Base-by-base conservation (phyloP, 2,113 vertebrate genomes). In the Corvus cornix region DNA sequence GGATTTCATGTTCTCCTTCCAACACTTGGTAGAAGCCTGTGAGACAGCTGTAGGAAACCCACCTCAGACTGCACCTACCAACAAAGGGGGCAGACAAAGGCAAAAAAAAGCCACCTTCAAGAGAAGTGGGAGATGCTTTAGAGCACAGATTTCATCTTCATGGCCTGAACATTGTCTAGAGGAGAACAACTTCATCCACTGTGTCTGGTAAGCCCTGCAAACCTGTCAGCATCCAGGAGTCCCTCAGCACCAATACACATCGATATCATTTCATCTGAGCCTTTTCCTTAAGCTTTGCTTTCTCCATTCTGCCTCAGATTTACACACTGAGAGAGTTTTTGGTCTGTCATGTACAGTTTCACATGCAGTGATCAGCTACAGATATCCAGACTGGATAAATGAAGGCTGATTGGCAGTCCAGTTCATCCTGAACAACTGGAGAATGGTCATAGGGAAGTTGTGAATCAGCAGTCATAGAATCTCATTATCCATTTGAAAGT, bases 221-320 rank as follows among this genome's bases (percentile, higher is more conserved):
- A 84, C 24, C 10, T 27, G 19, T 46, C 24, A 41, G n/a, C 22
- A 13, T 28, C 92, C 79, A 28, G 58, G n/a, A 78, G 37, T 9
- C 35, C 13, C n/a, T 59, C 58, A 78, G n/a, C 24, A 64, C 17
- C 43, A 64, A 31, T 6, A 33, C 3, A 4, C 39, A 74, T 10
- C 0, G 0, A 27, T 9, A 5, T 33, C 4, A 51, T 60, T 75
- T 56, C 31, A 79, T 41, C 30, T n/a, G 13, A 88, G 18, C 20
- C 20, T 69, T 73, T 84, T 75, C 53, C 58, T 84, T 53, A 37
- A 79, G 24, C 30, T 68, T 83, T 75, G 17, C 4, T 62, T 48
- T 20, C 4, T 7, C 9, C 1, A 12, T 6, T n/a, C n/a, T 41
- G 21, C 9, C 37, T 43, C 35, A 39, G 21, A 82, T 72, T 68